phyloP scores from a whole-genome alignment of 2,888 invertebrate species.

The Pasiphila rectangulata region DNA sequence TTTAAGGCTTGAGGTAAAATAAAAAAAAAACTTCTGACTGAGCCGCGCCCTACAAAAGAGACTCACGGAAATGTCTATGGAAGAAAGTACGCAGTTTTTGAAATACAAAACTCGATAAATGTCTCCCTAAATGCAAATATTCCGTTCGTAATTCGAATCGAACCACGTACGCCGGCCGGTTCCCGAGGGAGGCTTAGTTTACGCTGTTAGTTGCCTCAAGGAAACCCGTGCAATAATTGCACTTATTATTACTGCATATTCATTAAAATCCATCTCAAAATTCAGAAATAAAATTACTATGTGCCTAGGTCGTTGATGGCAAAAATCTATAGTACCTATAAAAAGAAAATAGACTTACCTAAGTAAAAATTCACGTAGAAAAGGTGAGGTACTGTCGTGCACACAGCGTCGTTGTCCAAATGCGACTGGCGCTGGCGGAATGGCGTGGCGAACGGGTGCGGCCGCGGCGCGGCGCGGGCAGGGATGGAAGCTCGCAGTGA shows the following conservation, averaged over 20 bases:
- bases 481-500: conserved; percentile 48
- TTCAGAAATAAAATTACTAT: too few relatives aligned
- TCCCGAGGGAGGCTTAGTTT: conserved; percentile 40
- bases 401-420: conserved; percentile 56
- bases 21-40: too few relatives aligned
- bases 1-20: background rate
- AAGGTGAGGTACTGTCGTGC: conserved; percentile 46
- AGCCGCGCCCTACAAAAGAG: conserved; percentile 16
- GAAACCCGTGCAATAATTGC: background rate
- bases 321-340: background rate
- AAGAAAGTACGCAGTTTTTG: background rate
- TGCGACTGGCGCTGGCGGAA: conserved; percentile 49
- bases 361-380: conserved; percentile 51
- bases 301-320: too few relatives aligned
- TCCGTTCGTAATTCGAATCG: conserved; percentile 36
- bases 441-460: conserved; percentile 31
- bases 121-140: conserved; percentile 36
- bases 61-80: too few relatives aligned
- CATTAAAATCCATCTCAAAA: too few relatives aligned
- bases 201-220: background rate
- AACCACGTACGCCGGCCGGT: conserved; percentile 33
- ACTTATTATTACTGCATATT: too few relatives aligned
- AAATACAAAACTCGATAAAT: conserved; percentile 36
- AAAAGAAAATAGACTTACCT: conserved; percentile 54
- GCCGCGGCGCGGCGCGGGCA: conserved; percentile 30